These are phyloP conservation scores for Pogonomyrmex californicus DNA, from an alignment of 1,140 invertebrate species.

Conservation along the genomic window DNA sequence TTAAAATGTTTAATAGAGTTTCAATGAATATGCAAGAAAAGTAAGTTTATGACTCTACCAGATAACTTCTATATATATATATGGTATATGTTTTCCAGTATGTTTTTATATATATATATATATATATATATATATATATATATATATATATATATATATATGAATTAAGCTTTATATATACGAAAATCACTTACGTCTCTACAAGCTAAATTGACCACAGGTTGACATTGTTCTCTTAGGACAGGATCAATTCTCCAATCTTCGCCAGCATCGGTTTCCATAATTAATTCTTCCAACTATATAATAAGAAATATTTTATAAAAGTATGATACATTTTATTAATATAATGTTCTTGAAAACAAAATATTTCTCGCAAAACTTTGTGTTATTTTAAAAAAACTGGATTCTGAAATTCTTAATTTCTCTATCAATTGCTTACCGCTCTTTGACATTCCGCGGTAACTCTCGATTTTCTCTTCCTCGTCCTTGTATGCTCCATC, in stretches of 20 bases:
- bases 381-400: slow-evolving; percentile 29
- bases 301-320: slow-evolving; percentile 22
- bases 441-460: slow-evolving; percentile 90
- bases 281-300: slow-evolving; percentile 91
- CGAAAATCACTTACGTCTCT: slow-evolving; percentile 86
- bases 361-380: background rate
- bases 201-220: slow-evolving; percentile 92
- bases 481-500: slow-evolving; percentile 94
- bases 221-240: slow-evolving; percentile 93
- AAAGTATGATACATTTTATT: slow-evolving; percentile 62
- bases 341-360: slow-evolving; percentile 71
- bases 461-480: slow-evolving; percentile 89
- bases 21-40: slow-evolving; percentile 7
- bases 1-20: slow-evolving; percentile 18
- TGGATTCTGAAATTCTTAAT: background rate
- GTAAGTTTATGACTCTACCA: too few species aligned
- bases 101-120: too few species aligned
- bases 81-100: too few species aligned
- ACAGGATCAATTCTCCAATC: slow-evolving; percentile 97
- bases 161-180: background rate
- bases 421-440: slow-evolving; percentile 82
- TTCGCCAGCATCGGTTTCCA: slow-evolving; percentile 94
- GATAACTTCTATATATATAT: too few species aligned
- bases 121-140: too few species aligned
- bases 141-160: background rate